Conservation (phyloP, 1,140 invertebrate species). For the Calephelis nemesis region DNA sequence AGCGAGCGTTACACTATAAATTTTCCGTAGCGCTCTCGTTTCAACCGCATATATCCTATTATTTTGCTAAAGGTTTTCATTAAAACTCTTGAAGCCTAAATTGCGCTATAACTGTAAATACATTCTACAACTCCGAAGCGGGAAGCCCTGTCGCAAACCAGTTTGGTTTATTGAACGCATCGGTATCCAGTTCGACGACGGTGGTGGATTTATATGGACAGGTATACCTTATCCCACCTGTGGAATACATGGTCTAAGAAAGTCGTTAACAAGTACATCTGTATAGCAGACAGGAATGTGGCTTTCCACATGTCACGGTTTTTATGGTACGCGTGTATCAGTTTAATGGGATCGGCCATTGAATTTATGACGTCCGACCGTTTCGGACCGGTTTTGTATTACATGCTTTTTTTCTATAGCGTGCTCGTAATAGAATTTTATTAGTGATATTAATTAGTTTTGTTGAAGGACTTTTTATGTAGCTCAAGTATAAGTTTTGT, state of each 20-base stretch:
- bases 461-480: no score
- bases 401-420: not conserved
- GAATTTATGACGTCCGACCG: conserved; percentile 21
- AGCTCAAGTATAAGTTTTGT: no score
- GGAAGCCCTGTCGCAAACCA: conserved; percentile 62
- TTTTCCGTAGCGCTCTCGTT: no score
- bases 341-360: conserved; percentile 26
- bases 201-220: conserved; percentile 61
- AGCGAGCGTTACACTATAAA: no score
- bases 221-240: conserved; percentile 42
- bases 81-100: conserved; percentile 35
- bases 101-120: conserved; percentile 58
- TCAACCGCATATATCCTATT: no score
- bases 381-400: conserved; percentile 7
- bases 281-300: conserved; percentile 35
- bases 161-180: conserved; percentile 67
- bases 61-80: conserved; percentile 19
- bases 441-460: no score
- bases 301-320: conserved; percentile 38
- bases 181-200: conserved; percentile 54
- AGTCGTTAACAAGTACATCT: conserved; percentile 37
- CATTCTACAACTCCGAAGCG: conserved; percentile 67
- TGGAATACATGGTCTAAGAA: conserved; percentile 31
- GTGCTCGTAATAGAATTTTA: not conserved
- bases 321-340: conserved; percentile 31